phyloP scores from a whole-genome alignment of 2,113 vertebrate species.

The Dendropsophus ebraccatus region DNA sequence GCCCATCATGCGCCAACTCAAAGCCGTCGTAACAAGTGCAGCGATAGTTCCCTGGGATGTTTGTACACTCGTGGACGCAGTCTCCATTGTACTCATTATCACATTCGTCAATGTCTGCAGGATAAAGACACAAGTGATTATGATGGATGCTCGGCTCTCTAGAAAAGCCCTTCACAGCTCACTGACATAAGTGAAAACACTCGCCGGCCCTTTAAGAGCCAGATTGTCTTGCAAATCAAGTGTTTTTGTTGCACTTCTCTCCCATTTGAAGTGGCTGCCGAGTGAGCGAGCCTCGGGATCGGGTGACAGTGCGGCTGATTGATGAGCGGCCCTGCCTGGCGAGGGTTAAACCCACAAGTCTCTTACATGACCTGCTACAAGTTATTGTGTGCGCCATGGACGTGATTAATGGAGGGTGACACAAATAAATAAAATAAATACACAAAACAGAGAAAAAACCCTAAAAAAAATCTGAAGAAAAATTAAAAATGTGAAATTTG shows the following conservation, averaged over 20 bases:
- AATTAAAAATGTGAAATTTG: too few relatives aligned
- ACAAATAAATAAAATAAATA: neutral
- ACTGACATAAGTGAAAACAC: conserved; percentile 36
- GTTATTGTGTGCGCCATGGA: neutral
- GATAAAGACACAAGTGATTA: conserved; percentile 68
- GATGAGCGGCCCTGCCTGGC: neutral
- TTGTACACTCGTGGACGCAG: conserved; percentile 96
- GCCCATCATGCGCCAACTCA: conserved; percentile 92
- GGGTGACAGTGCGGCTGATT: neutral
- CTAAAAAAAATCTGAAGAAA: too few relatives aligned
- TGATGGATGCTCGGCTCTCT: conserved; percentile 62
- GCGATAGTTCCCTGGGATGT: conserved; percentile 96
- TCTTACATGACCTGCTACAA: too few relatives aligned
- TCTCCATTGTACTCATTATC: conserved; percentile 91
- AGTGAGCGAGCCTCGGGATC: neutral
- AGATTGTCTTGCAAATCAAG: conserved; percentile 58
- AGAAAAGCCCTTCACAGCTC: conserved; percentile 5
- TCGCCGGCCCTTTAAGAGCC: conserved; percentile 40
- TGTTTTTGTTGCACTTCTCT: conserved; percentile 50
- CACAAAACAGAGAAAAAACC: too few relatives aligned
- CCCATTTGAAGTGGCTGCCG: neutral
- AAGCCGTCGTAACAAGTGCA: conserved; percentile 97
- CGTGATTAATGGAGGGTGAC: neutral
- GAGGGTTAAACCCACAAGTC: conserved; percentile 15
- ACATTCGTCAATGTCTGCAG: conserved; percentile 93